Evolutionary conservation across 2,888 invertebrate species (phyloP).

Genomic region (Protonemura montana): DNA sequence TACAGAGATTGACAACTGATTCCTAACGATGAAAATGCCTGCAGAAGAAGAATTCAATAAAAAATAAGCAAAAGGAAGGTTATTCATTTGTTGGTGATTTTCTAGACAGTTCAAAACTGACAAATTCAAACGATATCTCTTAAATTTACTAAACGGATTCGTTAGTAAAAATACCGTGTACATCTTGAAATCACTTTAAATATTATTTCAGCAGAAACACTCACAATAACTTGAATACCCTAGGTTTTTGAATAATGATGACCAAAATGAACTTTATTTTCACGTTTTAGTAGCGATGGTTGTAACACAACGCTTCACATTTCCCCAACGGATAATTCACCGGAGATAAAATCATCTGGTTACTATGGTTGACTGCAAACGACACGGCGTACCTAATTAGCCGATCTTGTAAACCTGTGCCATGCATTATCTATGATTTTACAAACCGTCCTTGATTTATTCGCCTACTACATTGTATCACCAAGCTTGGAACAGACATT

Average conservation of each 20-base stretch:
- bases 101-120: no score
- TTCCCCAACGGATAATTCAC: background rate
- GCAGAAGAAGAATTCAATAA: no score
- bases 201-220: no score
- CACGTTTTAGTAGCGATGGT: background rate
- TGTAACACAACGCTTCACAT: background rate
- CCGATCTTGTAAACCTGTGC: background rate
- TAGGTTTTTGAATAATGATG: background rate
- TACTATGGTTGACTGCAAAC: background rate
- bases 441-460: background rate
- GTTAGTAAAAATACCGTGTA: no score
- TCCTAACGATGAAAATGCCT: no score
- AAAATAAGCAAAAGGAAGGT: no score
- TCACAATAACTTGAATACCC: no score
- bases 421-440: constrained; percentile 1
- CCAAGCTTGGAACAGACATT: background rate
- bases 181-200: no score
- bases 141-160: no score
- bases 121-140: no score
- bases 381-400: background rate
- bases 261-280: background rate
- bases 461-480: background rate
- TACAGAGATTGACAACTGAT: no score
- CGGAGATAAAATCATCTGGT: background rate
- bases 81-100: no score